Evolutionary conservation across 2,888 invertebrate species (phyloP), one percentile per base, ranked within the genome.

Genomic region (Amiota mariae): DNA sequence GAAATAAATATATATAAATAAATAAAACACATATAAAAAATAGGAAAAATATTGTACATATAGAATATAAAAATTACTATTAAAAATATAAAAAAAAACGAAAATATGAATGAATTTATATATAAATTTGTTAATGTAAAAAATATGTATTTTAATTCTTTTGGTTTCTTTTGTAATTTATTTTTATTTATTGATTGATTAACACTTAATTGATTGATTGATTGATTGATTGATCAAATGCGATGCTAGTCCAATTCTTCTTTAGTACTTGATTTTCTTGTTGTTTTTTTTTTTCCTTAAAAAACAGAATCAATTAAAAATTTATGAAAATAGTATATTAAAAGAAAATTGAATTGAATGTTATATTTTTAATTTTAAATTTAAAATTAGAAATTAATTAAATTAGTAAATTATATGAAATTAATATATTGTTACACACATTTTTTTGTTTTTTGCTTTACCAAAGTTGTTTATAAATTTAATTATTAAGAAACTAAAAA

Each of bases 221-320:
- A n/a, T 36, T 66, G 47, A 49, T 49, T 66, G 49, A 47, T 48
- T 66, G 36, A 36, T 4, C 36, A 36, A 36, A 36, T 66, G 18
- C 49, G 66, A 66, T 66, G 66, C 66, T 66, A 66, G 66, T 66
- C 66, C 49, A 66, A 66, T 47, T 46, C 18, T 46, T 15, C 46
- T 59, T 36, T 36, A 36, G 36, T 36, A 36, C 36, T 36, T 36
- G 36, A 36, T 36, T 36, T 36, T 36, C 36, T 36, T 24, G 24
- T 36, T 0, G 2, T 36, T 2, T 0, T 36, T 36, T 2, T 36
- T 36, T 36, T 36, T 36, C 36, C 36, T 36, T 36, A 36, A 36
- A 36, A 3, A 36, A 36, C 2, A 36, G 8, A 36, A 36, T 36
- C 36, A 36, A 36, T 2, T 6, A 36, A 36, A 36, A 36, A 36